Evolutionary conservation across 2,113 vertebrate species (phyloP), one percentile per base, ranked within the genome.

Genomic region (Cyanoramphus novaezelandiae): DNA sequence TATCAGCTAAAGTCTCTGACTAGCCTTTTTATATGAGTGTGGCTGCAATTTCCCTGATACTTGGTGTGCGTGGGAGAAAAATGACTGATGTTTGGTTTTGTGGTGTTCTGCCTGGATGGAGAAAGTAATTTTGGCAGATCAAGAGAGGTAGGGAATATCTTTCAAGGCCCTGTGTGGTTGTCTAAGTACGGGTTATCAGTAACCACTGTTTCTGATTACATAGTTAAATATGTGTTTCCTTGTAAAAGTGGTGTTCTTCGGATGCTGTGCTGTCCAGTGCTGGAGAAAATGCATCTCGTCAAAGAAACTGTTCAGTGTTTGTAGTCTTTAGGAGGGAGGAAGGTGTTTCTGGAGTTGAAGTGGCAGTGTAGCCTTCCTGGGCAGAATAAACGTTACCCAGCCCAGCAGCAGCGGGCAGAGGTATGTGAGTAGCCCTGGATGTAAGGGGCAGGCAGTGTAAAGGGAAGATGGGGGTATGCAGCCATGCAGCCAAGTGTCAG

Each of bases 111-210:
- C 33, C 75, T 82, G 53, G 13, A 29, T 50, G 35, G 35, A 60
- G n/a, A 74, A 16, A 74, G 28, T 23, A 31, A 65, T 74, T 94
- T n/a, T 71, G 69, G 59, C 46, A 84, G 28, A 80, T 31, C 17
- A 57, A 23, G 60, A 75, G 63, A 57, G 16, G 7, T 5, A 31
- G 37, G 41, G 63, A 69, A 2, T 65, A 7, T 68, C 14, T 86
- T 76, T 37, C 3, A 1, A 72, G 59, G 24, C 6, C 7, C 21
- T 76, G 0, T 50, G 2, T 79, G 43, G 5, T 52, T 76, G 25
- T 64, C 52, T 88, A 53, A 16, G 37, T 72, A 0, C 49, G 57
- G 59, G 20, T 12, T 88, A 37, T 52, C 44, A 39, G 57, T 86
- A 67, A 82, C 43, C 33, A 27, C 50, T 76, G 39, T n/a, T n/a